Percentiles rank a stretch among this genome's conserved stretches.
phyloP scores from a whole-genome alignment of 1,140 invertebrate genomes.

The Aphidius ervi region DNA sequence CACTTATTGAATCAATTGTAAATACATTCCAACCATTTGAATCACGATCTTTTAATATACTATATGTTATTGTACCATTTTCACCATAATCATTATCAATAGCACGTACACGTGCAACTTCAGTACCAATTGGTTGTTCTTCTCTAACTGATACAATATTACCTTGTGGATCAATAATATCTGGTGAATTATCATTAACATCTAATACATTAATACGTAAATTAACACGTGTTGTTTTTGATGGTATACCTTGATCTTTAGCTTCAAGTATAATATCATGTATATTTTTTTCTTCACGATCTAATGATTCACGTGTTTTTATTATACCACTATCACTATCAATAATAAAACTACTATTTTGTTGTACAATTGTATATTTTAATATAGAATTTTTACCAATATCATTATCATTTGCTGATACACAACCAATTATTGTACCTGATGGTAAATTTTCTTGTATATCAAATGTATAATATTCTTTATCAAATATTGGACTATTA shows the following conservation, averaged over 20 bases:
- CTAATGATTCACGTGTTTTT: constrained; percentile 72
- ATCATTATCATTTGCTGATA: constrained; percentile 79
- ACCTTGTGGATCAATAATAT: constrained; percentile 82
- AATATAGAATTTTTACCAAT: constrained; percentile 79
- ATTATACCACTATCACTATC: constrained; percentile 84
- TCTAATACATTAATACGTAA: constrained; percentile 74
- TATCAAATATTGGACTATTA: constrained; percentile 79
- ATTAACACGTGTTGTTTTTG: constrained; percentile 67
- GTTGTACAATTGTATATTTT: constrained; percentile 73
- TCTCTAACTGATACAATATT: constrained; percentile 83
- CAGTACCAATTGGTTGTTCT: constrained; percentile 79
- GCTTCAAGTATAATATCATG: constrained; percentile 84
- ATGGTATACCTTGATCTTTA: constrained; percentile 76
- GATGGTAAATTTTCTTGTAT: constrained; percentile 83
- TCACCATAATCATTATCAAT: constrained; percentile 81
- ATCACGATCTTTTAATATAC: constrained; percentile 74
- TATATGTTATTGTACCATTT: constrained; percentile 85
- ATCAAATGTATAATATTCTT: constrained; percentile 71
- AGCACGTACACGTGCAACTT: constrained; percentile 80
- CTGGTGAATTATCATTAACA: constrained; percentile 86
- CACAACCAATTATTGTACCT: constrained; percentile 72
- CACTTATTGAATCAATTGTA: constrained; percentile 78
- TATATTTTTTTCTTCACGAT: constrained; percentile 72
- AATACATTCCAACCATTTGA: constrained; percentile 81
- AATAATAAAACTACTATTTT: constrained; percentile 79